Base-by-base conservation (phyloP, 2,888 invertebrate genomes). In the Cheiracanthium punctorium region DNA sequence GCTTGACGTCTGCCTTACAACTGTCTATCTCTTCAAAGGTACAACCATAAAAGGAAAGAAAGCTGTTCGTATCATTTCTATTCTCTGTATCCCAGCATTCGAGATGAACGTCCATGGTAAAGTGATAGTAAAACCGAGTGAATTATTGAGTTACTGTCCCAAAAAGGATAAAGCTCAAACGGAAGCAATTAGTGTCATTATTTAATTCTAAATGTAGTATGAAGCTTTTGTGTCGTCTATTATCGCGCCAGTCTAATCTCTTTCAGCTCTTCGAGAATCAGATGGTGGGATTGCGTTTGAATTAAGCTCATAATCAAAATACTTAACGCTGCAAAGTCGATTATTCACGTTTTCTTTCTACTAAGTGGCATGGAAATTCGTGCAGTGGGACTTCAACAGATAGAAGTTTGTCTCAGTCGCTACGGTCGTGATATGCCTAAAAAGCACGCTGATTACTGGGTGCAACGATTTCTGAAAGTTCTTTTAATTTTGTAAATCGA, bases 101-200 rank as follows among this genome's bases (percentile, higher is more conserved):
- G 20, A 2, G 58, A 24, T 24, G 24, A 12, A 58, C 24, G 24
- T 24, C 4, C 58, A 5, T 5, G 24, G 20, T 5, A n/a, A 24
- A 58, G 24, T 24, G 24, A 24, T 24, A 24, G 17, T n/a, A 17
- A 48, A n/a, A 48, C 58, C 20, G 58, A 30, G 29, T 10, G 67
- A 69, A 69, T 69, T 69, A 69, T 32, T 29, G 12, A 14, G 12
- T 67, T 37, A 14, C 10, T n/a, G 17, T 33, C 29, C 33, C 20
- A 30, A 33, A 79, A 79, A 65, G 48, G 70, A 79, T 29, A 70
- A 20, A 37, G 37, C 33, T 43, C 64, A 24, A 72, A 43, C 80
- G 80, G 72, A 80, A 80, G 58, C 64, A 80, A 80, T 80, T 80
- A 80, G 72, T 20, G 43, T 17, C 28, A 41, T 67, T 29, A 80